Conservation (phyloP, 2,113 vertebrate species). For the Psephotus haematonotus region DNA sequence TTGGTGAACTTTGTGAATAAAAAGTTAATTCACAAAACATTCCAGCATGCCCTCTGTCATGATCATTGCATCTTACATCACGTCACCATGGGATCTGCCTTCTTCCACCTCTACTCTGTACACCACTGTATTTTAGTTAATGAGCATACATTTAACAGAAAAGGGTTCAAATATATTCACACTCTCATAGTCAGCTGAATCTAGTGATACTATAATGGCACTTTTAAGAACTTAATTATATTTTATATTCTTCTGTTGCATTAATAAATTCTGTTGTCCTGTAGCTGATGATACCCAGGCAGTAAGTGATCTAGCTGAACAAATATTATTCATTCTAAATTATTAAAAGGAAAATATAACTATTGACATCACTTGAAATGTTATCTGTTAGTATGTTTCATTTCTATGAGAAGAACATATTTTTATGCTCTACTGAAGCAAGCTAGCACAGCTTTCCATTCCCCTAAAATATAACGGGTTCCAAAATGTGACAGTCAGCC, state of each 20-base stretch:
- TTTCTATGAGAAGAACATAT: background rate
- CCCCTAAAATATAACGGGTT: background rate
- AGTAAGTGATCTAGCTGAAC: background rate
- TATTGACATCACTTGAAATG: background rate
- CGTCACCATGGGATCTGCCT: background rate
- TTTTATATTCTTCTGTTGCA: background rate
- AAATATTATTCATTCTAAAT: background rate
- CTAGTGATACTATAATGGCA: background rate
- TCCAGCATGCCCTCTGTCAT: background rate
- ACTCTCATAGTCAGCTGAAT: background rate
- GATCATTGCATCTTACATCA: background rate
- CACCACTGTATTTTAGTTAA: background rate
- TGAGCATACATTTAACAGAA: background rate
- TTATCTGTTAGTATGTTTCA: background rate
- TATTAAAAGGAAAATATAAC: background rate
- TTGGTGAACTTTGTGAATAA: background rate
- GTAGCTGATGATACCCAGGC: background rate
- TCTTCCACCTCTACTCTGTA: background rate
- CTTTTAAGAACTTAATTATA: background rate
- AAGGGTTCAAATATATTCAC: background rate
- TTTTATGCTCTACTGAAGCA: background rate
- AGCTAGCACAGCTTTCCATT: background rate
- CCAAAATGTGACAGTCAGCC: background rate
- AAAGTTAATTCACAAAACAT: background rate
- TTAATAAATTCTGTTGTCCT: background rate